These are phyloP conservation scores for Sus scrofa DNA, from an alignment of 2,113 vertebrate species.

Conservation along the genomic window T2T-Sscrofa CM000822.6:26847001-26847500, in stretches of 20 bases:
- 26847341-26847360: slow-evolving; percentile 38
- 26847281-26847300: too few relatives aligned
- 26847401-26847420: not conserved
- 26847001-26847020: not conserved
- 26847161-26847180: too few relatives aligned
- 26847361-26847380: slow-evolving; percentile 33
- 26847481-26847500: not conserved
- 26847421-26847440: not conserved
- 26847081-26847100: slow-evolving; percentile 71
- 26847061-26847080: slow-evolving; percentile 68
- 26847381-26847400: slow-evolving; percentile 17
- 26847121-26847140: too few relatives aligned
- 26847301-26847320: not conserved
- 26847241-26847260: too few relatives aligned
- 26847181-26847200: too few relatives aligned
- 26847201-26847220: too few relatives aligned
- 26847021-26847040: not conserved
- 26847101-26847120: not conserved
- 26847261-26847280: too few relatives aligned
- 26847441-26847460: not conserved
- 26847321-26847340: slow-evolving; percentile 50
- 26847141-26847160: too few relatives aligned
- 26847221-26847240: too few relatives aligned
- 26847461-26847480: not conserved
- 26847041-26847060: slow-evolving; percentile 60